These are phyloP conservation scores for Dastarcus helophoroides DNA, from an alignment of 2,888 invertebrate genomes.

Conservation along the genomic window DNA sequence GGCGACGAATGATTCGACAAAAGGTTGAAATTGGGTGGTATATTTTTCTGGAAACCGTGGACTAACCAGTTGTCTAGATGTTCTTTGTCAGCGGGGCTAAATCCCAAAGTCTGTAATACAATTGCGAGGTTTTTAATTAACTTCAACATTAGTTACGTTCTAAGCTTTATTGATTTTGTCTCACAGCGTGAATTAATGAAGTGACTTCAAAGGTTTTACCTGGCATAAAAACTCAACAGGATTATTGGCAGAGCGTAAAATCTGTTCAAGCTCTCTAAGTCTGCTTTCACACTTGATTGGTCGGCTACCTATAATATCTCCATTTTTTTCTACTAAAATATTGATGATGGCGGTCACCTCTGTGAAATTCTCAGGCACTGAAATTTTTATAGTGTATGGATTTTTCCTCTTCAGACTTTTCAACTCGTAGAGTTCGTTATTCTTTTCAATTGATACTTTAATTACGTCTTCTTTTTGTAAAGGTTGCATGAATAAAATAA, in stretches of 20 bases:
- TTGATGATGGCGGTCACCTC: conserved; percentile 75
- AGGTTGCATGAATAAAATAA: conserved; percentile 68
- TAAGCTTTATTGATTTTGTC: no score
- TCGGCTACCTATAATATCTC: conserved; percentile 65
- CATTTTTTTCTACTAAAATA: conserved; percentile 71
- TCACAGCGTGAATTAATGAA: no score
- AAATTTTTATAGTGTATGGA: conserved; percentile 74
- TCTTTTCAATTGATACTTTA: conserved; percentile 68
- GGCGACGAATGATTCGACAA: conserved; percentile 37
- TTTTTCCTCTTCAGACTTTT: conserved; percentile 66
- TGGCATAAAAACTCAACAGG: conserved; percentile 84
- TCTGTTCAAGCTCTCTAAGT: conserved; percentile 68
- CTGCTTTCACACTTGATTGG: conserved; percentile 83
- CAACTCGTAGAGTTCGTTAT: conserved; percentile 62
- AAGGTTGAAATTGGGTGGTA: conserved; percentile 76
- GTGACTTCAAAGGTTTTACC: conserved; percentile 45
- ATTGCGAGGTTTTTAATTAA: no score
- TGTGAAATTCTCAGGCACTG: conserved; percentile 70
- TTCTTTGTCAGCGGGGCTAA: conserved; percentile 64
- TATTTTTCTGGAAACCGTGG: conserved; percentile 69
- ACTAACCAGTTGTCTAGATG: conserved; percentile 73
- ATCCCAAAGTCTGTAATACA: conserved; percentile 61
- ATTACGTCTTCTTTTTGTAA: conserved; percentile 65
- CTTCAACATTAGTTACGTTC: no score
- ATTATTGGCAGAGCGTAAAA: conserved; percentile 64